Base-by-base conservation (phyloP, 2,797 vertebrate species). In the Balearica regulorum region DNA sequence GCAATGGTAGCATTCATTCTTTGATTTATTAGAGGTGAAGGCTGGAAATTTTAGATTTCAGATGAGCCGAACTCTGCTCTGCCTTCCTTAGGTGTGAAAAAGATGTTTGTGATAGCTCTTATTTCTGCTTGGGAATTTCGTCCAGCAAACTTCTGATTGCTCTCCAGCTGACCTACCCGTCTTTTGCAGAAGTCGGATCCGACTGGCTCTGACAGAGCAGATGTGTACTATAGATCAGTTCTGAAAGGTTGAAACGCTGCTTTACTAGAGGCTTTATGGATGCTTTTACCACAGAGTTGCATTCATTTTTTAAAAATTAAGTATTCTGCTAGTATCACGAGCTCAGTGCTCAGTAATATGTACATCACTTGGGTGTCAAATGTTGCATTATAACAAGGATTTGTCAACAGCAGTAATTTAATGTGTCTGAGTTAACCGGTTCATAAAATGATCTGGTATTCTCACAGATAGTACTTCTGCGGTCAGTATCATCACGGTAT, bases 401-500 rank as follows among this genome's bases (percentile, higher is more conserved):
- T 89, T 66, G 43, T 64, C 57, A 33, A 17, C 20, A 39, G 62
- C 26, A 53, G 26, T 37, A 14, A 29, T 43, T 43, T 43, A 31
- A 22, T 26, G 9, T 28, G 19, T n/a, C 37, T 28, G 48, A 69
- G 53, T 70, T 43, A 24, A 24, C 22, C 0, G 7, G 4, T 48
- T 68, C 19, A 15, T 43, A 17, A 55, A 43, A 7, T 10, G 13
- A 35, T 26, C 13, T 13, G 49, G 9, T 39, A 5, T 60, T 58
- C 76, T 62, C 19, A 1, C 13, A 11, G 5, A 14, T 16, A 6
- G 11, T 11, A 7, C 37, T 75, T 26, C 11, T 4, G 43, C 26
- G 48, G 26, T 19, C 53, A 16, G 0, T 29, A 5, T 17, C 11
- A 1, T 10, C 5, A 8, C 17, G 10, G 13, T 8, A 15, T 13